Conservation (phyloP, 2,888 invertebrate genomes). For the Hemaris fuciformis region DNA sequence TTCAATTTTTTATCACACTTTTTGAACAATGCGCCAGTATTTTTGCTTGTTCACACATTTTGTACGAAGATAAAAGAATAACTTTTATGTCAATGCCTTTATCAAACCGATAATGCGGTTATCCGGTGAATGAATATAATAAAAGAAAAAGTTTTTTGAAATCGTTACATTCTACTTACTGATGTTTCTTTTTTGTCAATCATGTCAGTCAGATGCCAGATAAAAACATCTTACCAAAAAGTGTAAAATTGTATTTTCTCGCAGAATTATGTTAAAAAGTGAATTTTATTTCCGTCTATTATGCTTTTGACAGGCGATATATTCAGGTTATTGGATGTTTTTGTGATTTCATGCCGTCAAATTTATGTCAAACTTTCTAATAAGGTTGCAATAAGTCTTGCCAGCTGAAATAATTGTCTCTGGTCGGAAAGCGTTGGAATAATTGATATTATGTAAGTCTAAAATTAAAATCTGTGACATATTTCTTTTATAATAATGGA, state of each 20-base stretch:
- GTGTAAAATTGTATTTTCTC: background rate
- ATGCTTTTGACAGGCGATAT: background rate
- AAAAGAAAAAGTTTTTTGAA: background rate
- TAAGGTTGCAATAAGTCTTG: slow-evolving; percentile 6
- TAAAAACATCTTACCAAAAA: background rate
- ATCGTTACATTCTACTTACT: background rate
- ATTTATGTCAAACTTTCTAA: slow-evolving; percentile 8
- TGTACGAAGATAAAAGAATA: background rate
- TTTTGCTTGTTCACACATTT: slow-evolving; percentile 1
- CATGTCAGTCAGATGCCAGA: background rate
- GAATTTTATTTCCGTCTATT: background rate
- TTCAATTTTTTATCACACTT: slow-evolving; percentile 1
- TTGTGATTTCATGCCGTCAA: background rate
- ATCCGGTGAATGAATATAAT: background rate
- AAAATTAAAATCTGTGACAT: slow-evolving; percentile 52
- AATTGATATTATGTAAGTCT: slow-evolving; percentile 61
- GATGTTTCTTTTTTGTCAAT: background rate
- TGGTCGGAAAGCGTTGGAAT: slow-evolving; percentile 31
- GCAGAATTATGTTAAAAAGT: background rate
- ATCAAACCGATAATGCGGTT: background rate
- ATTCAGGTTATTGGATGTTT: background rate
- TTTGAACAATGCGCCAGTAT: background rate
- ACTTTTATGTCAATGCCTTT: background rate
- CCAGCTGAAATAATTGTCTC: slow-evolving; percentile 14
- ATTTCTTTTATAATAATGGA: slow-evolving; percentile 56